Conservation (phyloP, 2,888 invertebrate species). For the Sicus ferrugineus region DNA sequence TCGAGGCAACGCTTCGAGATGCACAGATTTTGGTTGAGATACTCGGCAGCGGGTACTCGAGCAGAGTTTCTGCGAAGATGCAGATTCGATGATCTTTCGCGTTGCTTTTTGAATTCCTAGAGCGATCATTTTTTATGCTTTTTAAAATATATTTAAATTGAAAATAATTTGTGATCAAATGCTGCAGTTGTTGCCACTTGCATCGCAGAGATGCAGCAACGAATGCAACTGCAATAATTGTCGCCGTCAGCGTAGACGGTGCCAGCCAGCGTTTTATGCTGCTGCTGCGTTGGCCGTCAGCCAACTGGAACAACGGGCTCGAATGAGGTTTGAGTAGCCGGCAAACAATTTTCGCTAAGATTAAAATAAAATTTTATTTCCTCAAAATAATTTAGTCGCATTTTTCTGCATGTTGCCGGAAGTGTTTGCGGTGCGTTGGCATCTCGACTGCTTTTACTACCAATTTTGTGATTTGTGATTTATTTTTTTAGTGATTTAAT, state of each 20-base stretch:
- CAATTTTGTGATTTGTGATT: not conserved
- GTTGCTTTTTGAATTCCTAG: not conserved
- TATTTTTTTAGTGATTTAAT: constrained; percentile 1
- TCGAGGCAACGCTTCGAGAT: too few species aligned
- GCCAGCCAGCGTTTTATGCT: constrained; percentile 8
- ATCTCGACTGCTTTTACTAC: not conserved
- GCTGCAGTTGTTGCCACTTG: not conserved
- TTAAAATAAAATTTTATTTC: not conserved
- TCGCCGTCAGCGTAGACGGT: constrained; percentile 5
- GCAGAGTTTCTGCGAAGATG: not conserved
- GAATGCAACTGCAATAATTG: not conserved
- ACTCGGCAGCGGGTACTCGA: not conserved
- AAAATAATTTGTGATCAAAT: not conserved
- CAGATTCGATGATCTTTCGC: not conserved
- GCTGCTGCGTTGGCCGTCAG: constrained; percentile 43
- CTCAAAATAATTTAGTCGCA: not conserved
- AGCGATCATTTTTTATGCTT: constrained; percentile 7
- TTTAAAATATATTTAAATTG: constrained; percentile 13
- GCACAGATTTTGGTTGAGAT: too few species aligned
- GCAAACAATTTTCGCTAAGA: constrained; percentile 35
- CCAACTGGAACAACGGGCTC: constrained; percentile 57
- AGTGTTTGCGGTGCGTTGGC: not conserved
- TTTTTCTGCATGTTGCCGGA: not conserved
- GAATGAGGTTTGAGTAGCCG: constrained; percentile 35
- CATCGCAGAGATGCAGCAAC: not conserved